Evolutionary conservation across 2,113 vertebrate species (phyloP), one percentile per base, ranked within the genome.

Genomic region (Geococcyx californianus): DNA sequence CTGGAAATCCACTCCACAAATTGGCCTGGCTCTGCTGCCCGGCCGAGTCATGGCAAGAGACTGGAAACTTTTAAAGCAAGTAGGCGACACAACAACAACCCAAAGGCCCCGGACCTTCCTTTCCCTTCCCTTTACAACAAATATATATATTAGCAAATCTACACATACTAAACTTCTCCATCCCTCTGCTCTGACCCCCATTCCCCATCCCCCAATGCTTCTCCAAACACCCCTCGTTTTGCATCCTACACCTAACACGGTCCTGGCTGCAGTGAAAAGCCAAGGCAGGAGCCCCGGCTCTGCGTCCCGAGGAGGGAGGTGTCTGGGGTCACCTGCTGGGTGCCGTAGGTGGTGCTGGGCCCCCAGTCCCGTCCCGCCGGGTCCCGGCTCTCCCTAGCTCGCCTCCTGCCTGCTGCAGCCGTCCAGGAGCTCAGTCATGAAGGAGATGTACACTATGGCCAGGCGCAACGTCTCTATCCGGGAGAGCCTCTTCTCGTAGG

Each of bases 361-460:
- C 34, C 67, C 15, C 38, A 9, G 64, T 63, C 44, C 29, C 6
- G 6, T 24, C 59, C 70, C 63, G 6, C 45, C 36, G 44, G 34
- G 33, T 31, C 47, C 13, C 29, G 28, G 36, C 4, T 1, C 51
- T 13, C 58, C 44, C 92, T 97, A 97, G 67, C 93, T 69, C 15
- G 40, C 42, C 9, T 95, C 84, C 86, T 95, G 62, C 42, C 93
- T 73, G 51, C 91, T 73, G 77, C 95, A 88, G 75, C 92, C 69
- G n/a, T 98, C 98, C 96, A 99, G 94, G 74, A 99, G 98, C 93
- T 99, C 99, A 5, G 98, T 99, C 99, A 99, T 99, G 95, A 99
- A 99, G 87, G 99, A 98, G 89, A 99, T 99, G 96, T 99, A 99
- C 58, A 99, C 98, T 42, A 99, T 99, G 87, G 99, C 99, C 72